Conservation (phyloP, 2,113 vertebrate species). For the Cinclus mexicanus region DNA sequence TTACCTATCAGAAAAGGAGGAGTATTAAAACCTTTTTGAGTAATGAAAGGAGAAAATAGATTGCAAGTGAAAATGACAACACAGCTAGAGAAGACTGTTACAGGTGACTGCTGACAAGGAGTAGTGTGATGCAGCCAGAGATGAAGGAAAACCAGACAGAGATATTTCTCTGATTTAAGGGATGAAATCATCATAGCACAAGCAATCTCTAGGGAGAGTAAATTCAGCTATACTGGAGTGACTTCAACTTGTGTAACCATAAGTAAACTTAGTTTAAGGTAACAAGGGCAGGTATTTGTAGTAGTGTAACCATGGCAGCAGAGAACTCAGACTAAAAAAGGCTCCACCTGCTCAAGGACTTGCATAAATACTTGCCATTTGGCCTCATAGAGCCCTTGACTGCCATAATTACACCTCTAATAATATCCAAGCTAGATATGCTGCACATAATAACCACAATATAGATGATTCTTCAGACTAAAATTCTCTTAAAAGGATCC, state of each 20-base stretch:
- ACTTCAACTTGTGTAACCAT: background rate
- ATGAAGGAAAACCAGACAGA: background rate
- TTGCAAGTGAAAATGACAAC: background rate
- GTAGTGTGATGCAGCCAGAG: background rate
- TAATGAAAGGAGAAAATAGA: background rate
- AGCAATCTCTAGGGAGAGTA: background rate
- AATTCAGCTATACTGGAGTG: background rate
- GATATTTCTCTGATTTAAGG: background rate
- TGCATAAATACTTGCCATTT: slow-evolving; percentile 2
- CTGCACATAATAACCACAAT: background rate
- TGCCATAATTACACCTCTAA: background rate
- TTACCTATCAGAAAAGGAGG: background rate
- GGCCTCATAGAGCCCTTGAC: background rate
- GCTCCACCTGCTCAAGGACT: slow-evolving; percentile 14
- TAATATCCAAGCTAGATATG: background rate
- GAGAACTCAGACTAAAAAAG: background rate
- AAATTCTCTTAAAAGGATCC: background rate
- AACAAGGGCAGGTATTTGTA: slow-evolving; percentile 48
- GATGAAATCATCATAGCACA: background rate
- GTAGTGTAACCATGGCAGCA: slow-evolving; percentile 46
- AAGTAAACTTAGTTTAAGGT: slow-evolving; percentile 1
- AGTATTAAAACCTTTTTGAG: background rate
- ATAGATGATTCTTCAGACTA: background rate
- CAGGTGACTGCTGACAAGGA: background rate
- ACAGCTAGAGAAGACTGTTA: background rate